A percentile compares a stretch with the other conserved stretches of the same genome.
Conservation (phyloP, 1,140 invertebrate species). For the Zaprionus ornatus region DNA sequence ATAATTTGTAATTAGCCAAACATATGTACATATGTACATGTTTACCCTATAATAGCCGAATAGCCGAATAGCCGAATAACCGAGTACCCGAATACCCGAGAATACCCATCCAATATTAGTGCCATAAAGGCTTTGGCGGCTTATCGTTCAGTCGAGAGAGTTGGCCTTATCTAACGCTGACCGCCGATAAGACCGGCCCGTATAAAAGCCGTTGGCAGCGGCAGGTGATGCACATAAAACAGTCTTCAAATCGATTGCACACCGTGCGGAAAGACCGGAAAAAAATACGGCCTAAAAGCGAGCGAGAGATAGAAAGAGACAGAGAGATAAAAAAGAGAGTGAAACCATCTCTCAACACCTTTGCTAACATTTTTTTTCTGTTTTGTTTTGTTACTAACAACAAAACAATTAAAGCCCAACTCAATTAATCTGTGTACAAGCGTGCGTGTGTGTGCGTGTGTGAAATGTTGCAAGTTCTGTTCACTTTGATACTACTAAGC, state of each 20-base stretch:
- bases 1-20: conserved; percentile 60
- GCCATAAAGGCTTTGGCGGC: conserved; percentile 28
- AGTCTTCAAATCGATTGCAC: conserved; percentile 46
- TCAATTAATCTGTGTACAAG: neutral
- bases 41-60: neutral
- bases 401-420: neutral
- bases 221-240: conserved; percentile 43
- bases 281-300: neutral
- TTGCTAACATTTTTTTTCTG: neutral
- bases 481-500: neutral
- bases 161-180: conserved; percentile 62
- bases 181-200: conserved; percentile 58
- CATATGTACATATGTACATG: neutral
- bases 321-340: neutral
- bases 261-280: conserved; percentile 19
- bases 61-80: neutral
- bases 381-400: neutral
- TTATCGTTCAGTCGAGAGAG: conserved; percentile 65
- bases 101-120: neutral
- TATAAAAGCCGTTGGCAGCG: conserved; percentile 56
- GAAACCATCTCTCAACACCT: neutral
- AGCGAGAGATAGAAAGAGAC: neutral
- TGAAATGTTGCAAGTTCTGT: conserved; percentile 32
- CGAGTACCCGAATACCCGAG: neutral
- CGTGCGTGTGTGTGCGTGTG: neutral